These are phyloP conservation scores for Aromia moschata DNA, from an alignment of 2,888 invertebrate species.

Conservation along the genomic window DNA sequence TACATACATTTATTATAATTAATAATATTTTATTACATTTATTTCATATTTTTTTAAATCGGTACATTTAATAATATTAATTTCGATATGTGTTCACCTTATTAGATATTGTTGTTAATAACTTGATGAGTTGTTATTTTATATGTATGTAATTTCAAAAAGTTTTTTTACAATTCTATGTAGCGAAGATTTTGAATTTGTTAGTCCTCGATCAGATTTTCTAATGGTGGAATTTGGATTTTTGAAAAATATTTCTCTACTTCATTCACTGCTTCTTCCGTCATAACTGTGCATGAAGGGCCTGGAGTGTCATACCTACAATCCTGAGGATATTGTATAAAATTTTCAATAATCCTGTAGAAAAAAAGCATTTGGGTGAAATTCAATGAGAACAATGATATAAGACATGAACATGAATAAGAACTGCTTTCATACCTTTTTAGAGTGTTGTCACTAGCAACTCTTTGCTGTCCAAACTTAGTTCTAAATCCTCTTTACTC, in stretches of 20 bases:
- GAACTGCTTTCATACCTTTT: background rate
- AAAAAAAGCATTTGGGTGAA: background rate
- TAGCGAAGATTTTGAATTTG: background rate
- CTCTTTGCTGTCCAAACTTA: background rate
- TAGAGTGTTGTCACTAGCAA: background rate
- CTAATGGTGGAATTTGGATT: background rate
- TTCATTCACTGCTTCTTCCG: background rate
- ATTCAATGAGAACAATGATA: background rate
- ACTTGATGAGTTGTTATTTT: background rate
- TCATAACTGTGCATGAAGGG: background rate
- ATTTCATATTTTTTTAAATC: background rate
- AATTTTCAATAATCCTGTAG: background rate
- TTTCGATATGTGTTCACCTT: background rate
- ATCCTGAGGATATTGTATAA: background rate
- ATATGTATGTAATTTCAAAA: background rate
- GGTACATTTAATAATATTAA: background rate
- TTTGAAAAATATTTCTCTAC: background rate
- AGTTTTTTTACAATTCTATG: background rate
- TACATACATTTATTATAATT: background rate
- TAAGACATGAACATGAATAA: background rate
- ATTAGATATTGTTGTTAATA: background rate
- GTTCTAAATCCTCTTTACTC: background rate
- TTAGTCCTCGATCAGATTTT: background rate
- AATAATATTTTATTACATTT: background rate
- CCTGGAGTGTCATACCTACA: background rate